Conservation (phyloP, 2,797 vertebrate genomes). For the Phaenicophaeus curvirostris region DNA sequence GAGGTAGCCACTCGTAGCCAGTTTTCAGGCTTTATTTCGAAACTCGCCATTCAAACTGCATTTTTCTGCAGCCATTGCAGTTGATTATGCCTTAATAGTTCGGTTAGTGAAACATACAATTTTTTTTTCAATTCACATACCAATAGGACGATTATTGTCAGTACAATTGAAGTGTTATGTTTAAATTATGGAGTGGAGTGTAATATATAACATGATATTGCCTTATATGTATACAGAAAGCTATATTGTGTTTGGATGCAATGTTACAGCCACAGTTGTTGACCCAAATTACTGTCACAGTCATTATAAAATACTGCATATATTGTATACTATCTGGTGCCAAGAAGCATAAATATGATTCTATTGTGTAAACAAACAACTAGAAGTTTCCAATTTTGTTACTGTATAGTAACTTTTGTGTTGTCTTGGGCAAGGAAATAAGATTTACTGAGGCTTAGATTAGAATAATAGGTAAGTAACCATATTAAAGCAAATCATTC, state of each 20-base stretch:
- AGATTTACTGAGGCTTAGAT: background rate
- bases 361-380: background rate
- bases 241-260: background rate
- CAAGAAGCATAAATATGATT: slow-evolving; percentile 4
- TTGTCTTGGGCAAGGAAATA: background rate
- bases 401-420: background rate
- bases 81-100: background rate
- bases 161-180: background rate
- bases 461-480: background rate
- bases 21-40: slow-evolving; percentile 35
- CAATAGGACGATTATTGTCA: background rate
- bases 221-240: background rate
- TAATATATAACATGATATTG: background rate
- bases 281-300: slow-evolving; percentile 9
- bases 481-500: background rate
- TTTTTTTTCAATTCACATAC: background rate
- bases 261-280: background rate
- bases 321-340: background rate
- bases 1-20: slow-evolving; percentile 3
- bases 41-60: background rate
- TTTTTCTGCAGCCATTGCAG: background rate
- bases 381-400: background rate
- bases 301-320: background rate
- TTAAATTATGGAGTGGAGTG: background rate
- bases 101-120: background rate